These are phyloP conservation scores for Drosophila buzzatii DNA, from an alignment of 2,888 invertebrate genomes.

Conservation along the genomic window DNA sequence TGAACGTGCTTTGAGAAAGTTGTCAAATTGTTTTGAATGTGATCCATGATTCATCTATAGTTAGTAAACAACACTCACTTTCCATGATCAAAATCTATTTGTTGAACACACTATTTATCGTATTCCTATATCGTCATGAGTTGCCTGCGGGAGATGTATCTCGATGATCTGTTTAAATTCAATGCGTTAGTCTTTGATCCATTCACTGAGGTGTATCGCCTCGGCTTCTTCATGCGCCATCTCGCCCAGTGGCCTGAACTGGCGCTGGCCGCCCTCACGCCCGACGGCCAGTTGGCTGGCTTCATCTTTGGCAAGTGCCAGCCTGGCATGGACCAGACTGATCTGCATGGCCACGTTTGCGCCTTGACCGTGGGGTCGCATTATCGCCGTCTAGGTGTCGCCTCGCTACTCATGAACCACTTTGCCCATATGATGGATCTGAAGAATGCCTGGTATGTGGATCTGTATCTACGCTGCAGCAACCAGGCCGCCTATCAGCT, in stretches of 20 bases:
- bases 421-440: constrained; percentile 27
- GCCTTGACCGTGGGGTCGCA: constrained; percentile 40
- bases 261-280: constrained; percentile 42
- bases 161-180: constrained; percentile 68
- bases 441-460: constrained; percentile 45
- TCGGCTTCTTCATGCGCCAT: constrained; percentile 56
- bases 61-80: constrained; percentile 3
- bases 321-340: background rate
- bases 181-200: constrained; percentile 61
- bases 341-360: constrained; percentile 55
- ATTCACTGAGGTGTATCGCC: constrained; percentile 56
- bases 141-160: constrained; percentile 45
- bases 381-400: constrained; percentile 65
- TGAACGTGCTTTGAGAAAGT: background rate
- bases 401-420: constrained; percentile 53
- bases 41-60: background rate
- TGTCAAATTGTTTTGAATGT: background rate
- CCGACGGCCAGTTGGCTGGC: constrained; percentile 38
- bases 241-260: constrained; percentile 56
- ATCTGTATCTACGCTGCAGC: constrained; percentile 58
- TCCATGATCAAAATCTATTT: constrained; percentile 35
- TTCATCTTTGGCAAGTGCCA: constrained; percentile 62
- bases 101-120: background rate
- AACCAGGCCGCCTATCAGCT: constrained; percentile 45
- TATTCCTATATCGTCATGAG: constrained; percentile 38